Evolutionary conservation across 2,113 vertebrate genomes (phyloP), one percentile per base, ranked within the genome.

Genomic region (Catharus minimus): DNA sequence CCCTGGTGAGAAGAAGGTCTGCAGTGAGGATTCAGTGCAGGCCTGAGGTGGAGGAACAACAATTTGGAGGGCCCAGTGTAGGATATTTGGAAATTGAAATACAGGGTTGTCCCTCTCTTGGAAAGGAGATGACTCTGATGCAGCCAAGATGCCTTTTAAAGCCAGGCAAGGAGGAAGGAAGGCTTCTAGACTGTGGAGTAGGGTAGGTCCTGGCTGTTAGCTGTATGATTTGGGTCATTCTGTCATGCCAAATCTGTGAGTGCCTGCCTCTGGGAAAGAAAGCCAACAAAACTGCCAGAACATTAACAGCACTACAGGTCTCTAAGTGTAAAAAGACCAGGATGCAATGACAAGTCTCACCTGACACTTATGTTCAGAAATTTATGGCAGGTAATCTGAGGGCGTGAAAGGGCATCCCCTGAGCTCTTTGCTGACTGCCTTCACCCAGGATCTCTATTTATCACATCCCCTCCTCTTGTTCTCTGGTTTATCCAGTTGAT

Each of bases 391-490:
- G 32, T 52, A 47, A 7, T 71, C 60, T 85, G 2, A 75, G 20
- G 27, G 27, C 19, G 43, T 18, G 55, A 36, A 68, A 82, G 21
- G 24, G 22, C 6, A 15, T 65, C 15, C 8, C 18, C 10, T 7
- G 13, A 50, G 49, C 4, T 22, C 7, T n/a, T 28, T 75, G 14
- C 10, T 74, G 11, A 53, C 3, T 11, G 49, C 9, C 5, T 88
- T 7, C 1, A 23, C 5, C 4, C 3, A 56, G 27, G 10, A 3
- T 53, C 79, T 53, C 4, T 57, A 5, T 41, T 39, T 33, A 6
- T 46, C 47, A 11, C 4, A 30, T 1, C 2, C 3, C 3, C 1
- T 58, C 0, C 36, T 74, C 11, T 12, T 41, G 5, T 3, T 20
- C 17, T 52, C 32, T 26, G 11, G 6, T 67, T 89, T 49, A 21